Base-by-base conservation (phyloP, 2,113 vertebrate species). In the Aspiorhynchus laticeps region DNA sequence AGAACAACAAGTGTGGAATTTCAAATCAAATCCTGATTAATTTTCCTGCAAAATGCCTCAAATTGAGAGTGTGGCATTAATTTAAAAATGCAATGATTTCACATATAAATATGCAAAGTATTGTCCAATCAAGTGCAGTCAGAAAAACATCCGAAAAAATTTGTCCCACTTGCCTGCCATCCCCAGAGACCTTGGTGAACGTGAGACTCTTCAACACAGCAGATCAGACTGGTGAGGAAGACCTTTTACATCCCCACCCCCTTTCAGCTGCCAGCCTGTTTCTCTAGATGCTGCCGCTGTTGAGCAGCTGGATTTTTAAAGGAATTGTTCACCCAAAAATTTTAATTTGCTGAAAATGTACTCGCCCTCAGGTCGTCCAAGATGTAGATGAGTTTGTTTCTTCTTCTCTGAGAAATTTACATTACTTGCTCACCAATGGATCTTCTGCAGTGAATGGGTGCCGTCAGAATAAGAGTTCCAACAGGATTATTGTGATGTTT, bases 131-230 rank as follows among this genome's bases (percentile, higher is more conserved):
- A 33, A 83, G 59, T 85, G 38, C 87, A 89, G 87, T 69, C 88
- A 91, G 88, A 92, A 92, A 53, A 90, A 87, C 84, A 69, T 33
- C 38, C 73, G 56, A 38, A 90, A 78, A 92, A 87, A 90, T 94
- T 59, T 94, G 91, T 94, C 92, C 93, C 88, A 92, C 93, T 95
- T 94, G 90, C 94, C 94, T 95, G 92, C 94, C 92, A 85, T 94
- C 93, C 93, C 88, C 94, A 95, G 94, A 94, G 94, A 94, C 93
- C 92, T 93, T 21, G 93, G 88, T 92, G 94, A 95, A 88, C 94
- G 91, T 92, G 92, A 95, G 91, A 94, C 93, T 93, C 92, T 94
- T 92, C 94, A 95, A 90, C 93, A 94, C 88, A 92, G 93, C 93
- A 91, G 91, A 90, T 71, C 93, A 90, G 91, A 92, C 93, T 95